These are phyloP conservation scores for Drosophila diplacantha DNA, from an alignment of 2,888 invertebrate species.

Conservation along the genomic window DNA sequence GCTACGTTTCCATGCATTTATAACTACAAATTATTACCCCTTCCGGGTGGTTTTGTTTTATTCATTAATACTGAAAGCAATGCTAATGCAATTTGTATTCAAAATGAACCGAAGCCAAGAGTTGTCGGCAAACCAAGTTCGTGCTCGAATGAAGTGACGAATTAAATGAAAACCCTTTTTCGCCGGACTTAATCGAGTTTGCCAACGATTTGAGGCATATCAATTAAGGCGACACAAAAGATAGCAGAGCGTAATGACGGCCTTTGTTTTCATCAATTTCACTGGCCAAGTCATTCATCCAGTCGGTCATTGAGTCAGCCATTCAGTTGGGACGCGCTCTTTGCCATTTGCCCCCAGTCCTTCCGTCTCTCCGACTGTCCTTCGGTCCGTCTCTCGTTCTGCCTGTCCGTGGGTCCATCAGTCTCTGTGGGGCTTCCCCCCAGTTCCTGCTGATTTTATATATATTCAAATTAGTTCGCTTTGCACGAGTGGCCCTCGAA, in stretches of 20 bases:
- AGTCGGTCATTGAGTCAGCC: constrained; percentile 20
- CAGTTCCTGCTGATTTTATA: constrained; percentile 66
- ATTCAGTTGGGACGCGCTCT: constrained; percentile 22
- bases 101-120: background rate
- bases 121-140: background rate
- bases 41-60: background rate
- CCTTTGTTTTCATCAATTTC: constrained; percentile 43
- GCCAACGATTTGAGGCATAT: constrained; percentile 24
- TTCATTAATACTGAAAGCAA: background rate
- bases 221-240: constrained; percentile 34
- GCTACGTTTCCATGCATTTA: background rate
- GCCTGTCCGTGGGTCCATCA: constrained; percentile 1
- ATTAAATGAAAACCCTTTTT: constrained; percentile 22
- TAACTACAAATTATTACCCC: background rate
- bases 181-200: constrained; percentile 19
- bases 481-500: constrained; percentile 72
- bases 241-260: constrained; percentile 31
- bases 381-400: background rate
- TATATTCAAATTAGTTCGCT: constrained; percentile 73
- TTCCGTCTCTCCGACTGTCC: constrained; percentile 7
- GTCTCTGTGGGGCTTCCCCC: constrained; percentile 27
- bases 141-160: constrained; percentile 1
- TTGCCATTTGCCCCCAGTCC: constrained; percentile 21
- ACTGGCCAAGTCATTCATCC: constrained; percentile 32
- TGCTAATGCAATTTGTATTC: background rate